phyloP scores from a whole-genome alignment of 2,113 vertebrate species.

The Lasiurus borealis region DNA sequence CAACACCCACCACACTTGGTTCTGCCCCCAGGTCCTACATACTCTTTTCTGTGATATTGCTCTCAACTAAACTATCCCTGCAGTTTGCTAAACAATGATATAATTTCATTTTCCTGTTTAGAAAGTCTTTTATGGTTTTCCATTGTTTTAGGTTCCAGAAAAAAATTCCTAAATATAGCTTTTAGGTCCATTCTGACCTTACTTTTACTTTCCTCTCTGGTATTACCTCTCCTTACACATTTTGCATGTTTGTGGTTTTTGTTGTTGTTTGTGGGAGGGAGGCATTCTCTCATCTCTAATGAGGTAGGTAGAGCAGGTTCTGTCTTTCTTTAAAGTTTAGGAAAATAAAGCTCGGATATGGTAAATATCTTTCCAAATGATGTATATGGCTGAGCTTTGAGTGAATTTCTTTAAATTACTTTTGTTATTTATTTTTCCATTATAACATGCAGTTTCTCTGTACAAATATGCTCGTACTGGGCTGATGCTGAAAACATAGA shows the following conservation, averaged over 20 bases:
- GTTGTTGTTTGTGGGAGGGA: not conserved
- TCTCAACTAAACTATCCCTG: not conserved
- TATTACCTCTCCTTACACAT: not conserved
- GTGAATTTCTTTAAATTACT: not conserved
- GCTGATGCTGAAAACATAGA: not conserved
- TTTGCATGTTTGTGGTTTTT: not conserved
- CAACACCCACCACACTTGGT: not conserved
- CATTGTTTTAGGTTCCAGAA: not conserved
- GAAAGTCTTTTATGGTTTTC: not conserved
- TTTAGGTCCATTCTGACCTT: not conserved
- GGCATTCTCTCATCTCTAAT: not conserved
- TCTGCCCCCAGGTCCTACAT: not conserved
- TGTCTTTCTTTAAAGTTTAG: not conserved
- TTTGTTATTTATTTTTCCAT: conserved; percentile 49
- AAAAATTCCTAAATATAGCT: not conserved
- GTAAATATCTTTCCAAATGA: not conserved
- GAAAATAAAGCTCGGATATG: conserved; percentile 3
- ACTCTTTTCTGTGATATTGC: not conserved
- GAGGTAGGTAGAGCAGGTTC: not conserved
- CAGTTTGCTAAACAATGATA: not conserved
- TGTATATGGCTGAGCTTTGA: not conserved
- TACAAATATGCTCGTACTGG: not conserved
- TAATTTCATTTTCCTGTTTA: not conserved
- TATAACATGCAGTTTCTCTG: not conserved
- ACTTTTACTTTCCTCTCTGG: not conserved